Evolutionary conservation across 2,888 invertebrate genomes (phyloP).

Genomic region (Drosophila fungiperda): DNA sequence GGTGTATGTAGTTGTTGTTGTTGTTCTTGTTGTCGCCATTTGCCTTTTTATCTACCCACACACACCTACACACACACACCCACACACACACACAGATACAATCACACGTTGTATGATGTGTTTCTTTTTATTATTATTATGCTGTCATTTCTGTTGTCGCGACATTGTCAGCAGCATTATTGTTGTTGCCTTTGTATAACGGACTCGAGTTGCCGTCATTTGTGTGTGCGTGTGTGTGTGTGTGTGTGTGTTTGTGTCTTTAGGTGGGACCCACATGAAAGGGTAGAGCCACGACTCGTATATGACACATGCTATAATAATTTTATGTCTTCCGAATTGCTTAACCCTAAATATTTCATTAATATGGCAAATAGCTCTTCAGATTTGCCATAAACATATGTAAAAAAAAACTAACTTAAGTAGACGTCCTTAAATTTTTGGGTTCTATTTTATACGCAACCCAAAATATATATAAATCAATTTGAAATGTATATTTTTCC

Average conservation of each 20-base stretch:
- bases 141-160: conserved; percentile 78
- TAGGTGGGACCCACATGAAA: conserved; percentile 19
- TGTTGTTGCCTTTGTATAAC: conserved; percentile 37
- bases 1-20: conserved; percentile 32
- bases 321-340: conserved; percentile 57
- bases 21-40: conserved; percentile 22
- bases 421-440: conserved; percentile 18
- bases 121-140: conserved; percentile 74
- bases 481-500: conserved; percentile 9
- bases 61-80: not conserved
- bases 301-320: conserved; percentile 58
- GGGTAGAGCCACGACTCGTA: conserved; percentile 44
- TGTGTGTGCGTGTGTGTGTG: not conserved
- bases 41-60: conserved; percentile 12
- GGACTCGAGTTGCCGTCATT: conserved; percentile 3
- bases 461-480: conserved; percentile 22
- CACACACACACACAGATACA: conserved; percentile 1
- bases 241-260: not conserved
- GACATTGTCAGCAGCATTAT: conserved; percentile 74
- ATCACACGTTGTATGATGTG: conserved; percentile 7
- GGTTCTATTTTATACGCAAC: not conserved
- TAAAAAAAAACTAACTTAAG: conserved; percentile 19
- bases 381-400: conserved; percentile 32
- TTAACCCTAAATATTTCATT: conserved; percentile 56
- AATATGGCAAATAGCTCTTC: conserved; percentile 49